Evolutionary conservation across 1,140 invertebrate species (phyloP).

Genomic region (Zophobas atratus): DNA sequence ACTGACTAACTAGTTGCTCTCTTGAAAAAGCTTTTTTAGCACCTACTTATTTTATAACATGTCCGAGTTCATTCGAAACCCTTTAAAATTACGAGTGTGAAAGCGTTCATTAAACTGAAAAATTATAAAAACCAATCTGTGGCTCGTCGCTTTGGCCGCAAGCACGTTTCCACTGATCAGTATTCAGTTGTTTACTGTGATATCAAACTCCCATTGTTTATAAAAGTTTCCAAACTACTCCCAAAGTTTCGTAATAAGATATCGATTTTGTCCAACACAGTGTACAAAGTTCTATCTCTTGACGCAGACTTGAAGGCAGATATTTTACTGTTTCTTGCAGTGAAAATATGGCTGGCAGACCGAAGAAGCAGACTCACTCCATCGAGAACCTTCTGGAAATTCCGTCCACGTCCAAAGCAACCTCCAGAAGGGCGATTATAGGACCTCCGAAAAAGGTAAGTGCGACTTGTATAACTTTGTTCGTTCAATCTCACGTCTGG

Average conservation of each 20-base stretch:
- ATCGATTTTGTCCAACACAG: slow-evolving; percentile 59
- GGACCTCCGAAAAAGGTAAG: slow-evolving; percentile 48
- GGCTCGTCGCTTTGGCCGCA: neutral
- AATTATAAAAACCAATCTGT: no score
- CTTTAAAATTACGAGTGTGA: no score
- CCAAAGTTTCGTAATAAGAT: slow-evolving; percentile 64
- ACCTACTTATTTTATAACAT: no score
- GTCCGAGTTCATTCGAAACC: no score
- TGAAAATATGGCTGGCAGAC: slow-evolving; percentile 58
- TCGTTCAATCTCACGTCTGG: no score
- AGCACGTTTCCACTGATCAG: slow-evolving; percentile 55
- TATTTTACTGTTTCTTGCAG: slow-evolving; percentile 58
- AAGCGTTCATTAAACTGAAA: no score
- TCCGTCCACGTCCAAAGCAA: slow-evolving; percentile 53
- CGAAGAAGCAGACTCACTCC: slow-evolving; percentile 62
- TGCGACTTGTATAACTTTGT: neutral
- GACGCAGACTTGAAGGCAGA: slow-evolving; percentile 50
- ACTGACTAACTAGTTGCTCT: no score
- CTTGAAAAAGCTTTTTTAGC: no score
- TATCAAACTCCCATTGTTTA: slow-evolving; percentile 64
- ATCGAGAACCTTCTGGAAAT: slow-evolving; percentile 59
- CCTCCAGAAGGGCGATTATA: slow-evolving; percentile 11
- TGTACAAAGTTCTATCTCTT: slow-evolving; percentile 36
- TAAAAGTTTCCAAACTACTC: slow-evolving; percentile 64
- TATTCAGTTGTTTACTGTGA: slow-evolving; percentile 64